Percentiles rank a stretch among this genome's conserved stretches.
These are phyloP conservation scores for Engystomops pustulosus DNA, from an alignment of 2,113 vertebrate species.

Conservation along the genomic window DNA sequence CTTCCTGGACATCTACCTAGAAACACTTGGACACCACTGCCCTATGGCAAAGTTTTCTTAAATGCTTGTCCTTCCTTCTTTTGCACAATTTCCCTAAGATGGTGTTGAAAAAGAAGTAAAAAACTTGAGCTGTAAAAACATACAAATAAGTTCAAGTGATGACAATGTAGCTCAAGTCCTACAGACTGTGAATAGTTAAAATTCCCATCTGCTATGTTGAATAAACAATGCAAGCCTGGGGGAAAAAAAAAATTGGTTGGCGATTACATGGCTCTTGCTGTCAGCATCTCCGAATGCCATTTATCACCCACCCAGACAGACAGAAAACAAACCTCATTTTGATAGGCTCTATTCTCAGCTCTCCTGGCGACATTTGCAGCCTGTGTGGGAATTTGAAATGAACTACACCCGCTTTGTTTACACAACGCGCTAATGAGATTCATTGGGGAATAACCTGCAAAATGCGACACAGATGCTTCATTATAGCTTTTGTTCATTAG, in stretches of 20 bases:
- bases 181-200: conserved; percentile 21
- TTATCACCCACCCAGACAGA: conserved; percentile 60
- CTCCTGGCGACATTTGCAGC: conserved; percentile 56
- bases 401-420: conserved; percentile 50
- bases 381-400: conserved; percentile 58
- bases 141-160: neutral
- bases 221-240: conserved; percentile 55
- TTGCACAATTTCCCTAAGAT: neutral
- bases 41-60: neutral
- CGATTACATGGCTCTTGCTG: conserved; percentile 57
- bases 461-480: conserved; percentile 44
- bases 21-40: neutral
- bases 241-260: conserved; percentile 47
- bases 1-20: neutral
- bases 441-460: conserved; percentile 52
- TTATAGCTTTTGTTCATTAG: conserved; percentile 54
- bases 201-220: conserved; percentile 49
- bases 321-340: conserved; percentile 60
- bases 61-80: neutral
- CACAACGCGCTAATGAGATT: conserved; percentile 50
- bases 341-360: conserved; percentile 54
- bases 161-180: neutral
- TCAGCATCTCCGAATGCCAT: conserved; percentile 60
- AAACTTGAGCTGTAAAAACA: neutral
- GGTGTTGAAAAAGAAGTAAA: neutral